Base-by-base conservation (phyloP, 2,888 invertebrate genomes). In the Chalcis sispes region DNA sequence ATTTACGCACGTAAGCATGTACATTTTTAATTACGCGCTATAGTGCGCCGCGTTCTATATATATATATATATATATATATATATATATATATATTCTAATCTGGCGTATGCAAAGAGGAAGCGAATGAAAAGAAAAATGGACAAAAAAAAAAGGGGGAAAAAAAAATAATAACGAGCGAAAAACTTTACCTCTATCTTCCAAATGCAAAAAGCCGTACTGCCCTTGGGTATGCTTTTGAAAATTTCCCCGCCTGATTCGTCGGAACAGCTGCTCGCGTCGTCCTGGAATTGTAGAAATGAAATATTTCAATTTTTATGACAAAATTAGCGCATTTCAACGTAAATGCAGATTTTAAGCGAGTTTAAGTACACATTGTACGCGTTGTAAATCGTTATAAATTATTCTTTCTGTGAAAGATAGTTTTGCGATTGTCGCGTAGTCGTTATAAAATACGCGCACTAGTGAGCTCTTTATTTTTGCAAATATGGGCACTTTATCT, bases 201-300 rank as follows among this genome's bases (percentile, higher is more conserved):
- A 98, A 75, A 97, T 92, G 79, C 94, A 92, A 90, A 98, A 97
- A 69, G 93, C 93, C 42, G 95, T 93, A 79, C 92, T 92, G 87
- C 93, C 94, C 84, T 92, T 94, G 42, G 94, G 93, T 77, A 97
- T 93, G 81, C 93, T 94, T 81, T 94, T 93, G 89, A 97, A 98
- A 64, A 94, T 95, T 65, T 88, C 88, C 72, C 85, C 85, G 46
- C 83, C 81, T 13, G 87, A 87, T 40, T 88, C 88, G 62, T 85
- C 86, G 56, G 87, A 87, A 79, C 84, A 85, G 69, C 82, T 85
- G 62, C 86, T 87, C 73, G 82, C 82, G 77, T 88, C 87, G 75
- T 87, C 88, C 88, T 88, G 83, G 7, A 77, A 71, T 5, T 2
- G n/a, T 25, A 42, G n/a, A 5, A 40, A 25, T 5, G 20, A 40